phyloP scores from a whole-genome alignment of 2,797 vertebrate genomes.

The Pipistrellus pygmaeus region DNA sequence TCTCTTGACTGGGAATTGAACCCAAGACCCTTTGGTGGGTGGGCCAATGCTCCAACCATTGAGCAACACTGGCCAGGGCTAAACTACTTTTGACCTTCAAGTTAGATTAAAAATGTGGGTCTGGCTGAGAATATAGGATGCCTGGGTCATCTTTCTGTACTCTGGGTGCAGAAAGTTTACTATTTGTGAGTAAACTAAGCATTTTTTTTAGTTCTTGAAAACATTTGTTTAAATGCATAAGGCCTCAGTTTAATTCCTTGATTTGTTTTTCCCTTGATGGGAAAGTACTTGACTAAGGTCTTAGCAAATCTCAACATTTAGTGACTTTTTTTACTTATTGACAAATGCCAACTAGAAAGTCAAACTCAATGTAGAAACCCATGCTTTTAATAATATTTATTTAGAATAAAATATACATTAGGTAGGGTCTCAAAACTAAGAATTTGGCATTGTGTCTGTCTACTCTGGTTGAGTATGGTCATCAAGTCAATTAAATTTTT shows the following conservation, averaged over 20 bases:
- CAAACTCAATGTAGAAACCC: neutral
- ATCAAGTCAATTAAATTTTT: neutral
- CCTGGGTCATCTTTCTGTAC: neutral
- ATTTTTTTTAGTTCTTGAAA: neutral
- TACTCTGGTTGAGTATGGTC: neutral
- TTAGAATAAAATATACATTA: conserved; percentile 43
- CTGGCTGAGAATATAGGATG: neutral
- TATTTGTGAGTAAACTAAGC: conserved; percentile 6
- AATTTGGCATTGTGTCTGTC: conserved; percentile 27
- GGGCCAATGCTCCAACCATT: too few relatives aligned
- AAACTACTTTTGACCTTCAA: conserved; percentile 50
- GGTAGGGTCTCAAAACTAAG: neutral
- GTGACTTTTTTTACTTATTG: neutral
- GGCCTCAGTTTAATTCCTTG: conserved; percentile 3
- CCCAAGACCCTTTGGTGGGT: too few relatives aligned
- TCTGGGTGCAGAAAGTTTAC: conserved; percentile 3
- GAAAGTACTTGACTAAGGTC: conserved; percentile 51
- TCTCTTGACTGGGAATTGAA: too few relatives aligned
- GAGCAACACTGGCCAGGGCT: neutral
- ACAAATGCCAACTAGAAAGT: conserved; percentile 19
- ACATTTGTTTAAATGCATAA: conserved; percentile 4
- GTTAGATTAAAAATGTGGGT: neutral
- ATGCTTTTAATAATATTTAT: conserved; percentile 27
- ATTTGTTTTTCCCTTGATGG: neutral
- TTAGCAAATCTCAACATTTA: conserved; percentile 39